A percentile compares a stretch with the other conserved stretches of the same genome.
Evolutionary conservation across 2,888 invertebrate species (phyloP).

Genomic region (Lithophane semibrunnea): DNA sequence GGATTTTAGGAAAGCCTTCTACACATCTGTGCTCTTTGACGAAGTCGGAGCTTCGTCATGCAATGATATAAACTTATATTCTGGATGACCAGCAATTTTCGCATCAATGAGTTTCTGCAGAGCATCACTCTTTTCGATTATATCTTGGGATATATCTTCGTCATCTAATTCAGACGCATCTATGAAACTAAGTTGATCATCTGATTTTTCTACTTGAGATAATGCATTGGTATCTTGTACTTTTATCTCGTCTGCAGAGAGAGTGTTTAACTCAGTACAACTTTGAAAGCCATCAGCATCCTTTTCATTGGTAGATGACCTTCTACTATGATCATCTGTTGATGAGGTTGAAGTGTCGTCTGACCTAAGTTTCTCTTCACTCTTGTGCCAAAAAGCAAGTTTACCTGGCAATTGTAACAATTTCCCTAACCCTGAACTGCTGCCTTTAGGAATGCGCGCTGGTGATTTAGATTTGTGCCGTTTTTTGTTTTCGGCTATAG

Average conservation of each 20-base stretch:
- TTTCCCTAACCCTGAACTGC: conserved; percentile 82
- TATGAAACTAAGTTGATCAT: conserved; percentile 72
- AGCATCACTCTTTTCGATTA: conserved; percentile 84
- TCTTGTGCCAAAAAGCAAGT: conserved; percentile 90
- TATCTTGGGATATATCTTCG: conserved; percentile 77
- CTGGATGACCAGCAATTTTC: conserved; percentile 85
- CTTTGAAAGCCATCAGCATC: conserved; percentile 79
- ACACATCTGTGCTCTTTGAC: conserved; percentile 88
- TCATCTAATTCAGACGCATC: conserved; percentile 75
- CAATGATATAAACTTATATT: conserved; percentile 84
- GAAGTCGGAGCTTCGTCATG: conserved; percentile 80
- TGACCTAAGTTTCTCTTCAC: conserved; percentile 79
- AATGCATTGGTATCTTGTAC: conserved; percentile 50
- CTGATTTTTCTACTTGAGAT: conserved; percentile 60
- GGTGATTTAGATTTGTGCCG: conserved; percentile 85
- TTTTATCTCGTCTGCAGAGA: conserved; percentile 41
- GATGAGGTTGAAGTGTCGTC: conserved; percentile 80
- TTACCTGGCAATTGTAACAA: conserved; percentile 90
- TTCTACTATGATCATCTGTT: conserved; percentile 76
- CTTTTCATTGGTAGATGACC: conserved; percentile 79
- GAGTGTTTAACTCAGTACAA: conserved; percentile 72
- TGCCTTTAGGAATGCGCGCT: conserved; percentile 75
- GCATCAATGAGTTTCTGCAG: conserved; percentile 85
- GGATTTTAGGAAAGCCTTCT: conserved; percentile 71
- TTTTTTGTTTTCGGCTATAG: conserved; percentile 77